Evolutionary conservation across 2,797 vertebrate genomes (phyloP).

Genomic region (Mormyrus hasselquistii): DNA sequence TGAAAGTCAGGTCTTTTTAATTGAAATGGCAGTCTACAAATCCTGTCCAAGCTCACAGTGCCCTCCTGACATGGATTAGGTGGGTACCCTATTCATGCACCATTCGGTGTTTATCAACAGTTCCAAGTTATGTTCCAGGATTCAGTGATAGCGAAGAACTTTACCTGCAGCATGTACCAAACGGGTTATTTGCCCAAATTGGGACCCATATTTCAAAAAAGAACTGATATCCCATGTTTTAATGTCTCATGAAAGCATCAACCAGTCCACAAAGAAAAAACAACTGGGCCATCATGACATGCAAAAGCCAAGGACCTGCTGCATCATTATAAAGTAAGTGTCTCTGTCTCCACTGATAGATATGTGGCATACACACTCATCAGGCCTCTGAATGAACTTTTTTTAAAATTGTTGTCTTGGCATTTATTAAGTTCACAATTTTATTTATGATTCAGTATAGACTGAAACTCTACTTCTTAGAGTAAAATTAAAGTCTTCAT

Average conservation of each 20-base stretch:
- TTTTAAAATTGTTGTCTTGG: neutral
- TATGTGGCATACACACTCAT: neutral
- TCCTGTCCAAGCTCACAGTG: neutral
- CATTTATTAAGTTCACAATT: neutral
- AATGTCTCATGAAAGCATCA: neutral
- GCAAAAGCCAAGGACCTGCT: neutral
- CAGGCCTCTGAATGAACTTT: neutral
- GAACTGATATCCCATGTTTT: neutral
- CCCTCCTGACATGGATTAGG: neutral
- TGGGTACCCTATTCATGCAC: neutral
- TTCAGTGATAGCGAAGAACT: neutral
- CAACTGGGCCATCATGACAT: neutral
- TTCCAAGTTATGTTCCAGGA: neutral
- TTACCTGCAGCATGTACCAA: neutral
- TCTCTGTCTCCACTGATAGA: neutral
- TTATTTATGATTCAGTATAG: neutral
- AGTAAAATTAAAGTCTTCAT: neutral
- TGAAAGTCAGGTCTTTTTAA: neutral
- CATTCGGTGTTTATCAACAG: neutral
- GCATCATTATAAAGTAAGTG: neutral
- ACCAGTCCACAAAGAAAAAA: neutral
- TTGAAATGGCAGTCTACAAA: neutral
- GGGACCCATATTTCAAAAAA: neutral
- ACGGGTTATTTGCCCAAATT: neutral
- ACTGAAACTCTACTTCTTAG: neutral